These are phyloP conservation scores for Gymnobelideus leadbeateri DNA, from an alignment of 2,113 vertebrate genomes.

Conservation along the genomic window DNA sequence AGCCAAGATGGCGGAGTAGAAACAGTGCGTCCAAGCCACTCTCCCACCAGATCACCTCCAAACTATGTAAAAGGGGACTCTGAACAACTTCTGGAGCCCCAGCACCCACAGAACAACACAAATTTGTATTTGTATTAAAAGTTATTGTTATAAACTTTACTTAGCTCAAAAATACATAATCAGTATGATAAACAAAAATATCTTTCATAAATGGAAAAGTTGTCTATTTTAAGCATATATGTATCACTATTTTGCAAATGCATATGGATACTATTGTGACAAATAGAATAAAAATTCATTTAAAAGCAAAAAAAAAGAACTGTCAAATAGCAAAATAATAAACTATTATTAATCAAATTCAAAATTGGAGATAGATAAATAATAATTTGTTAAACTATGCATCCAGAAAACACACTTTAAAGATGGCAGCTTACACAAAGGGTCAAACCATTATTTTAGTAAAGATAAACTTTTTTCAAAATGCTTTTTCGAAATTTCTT, in stretches of 20 bases:
- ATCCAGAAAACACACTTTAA: background rate
- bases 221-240: background rate
- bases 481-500: constrained; percentile 4
- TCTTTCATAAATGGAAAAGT: background rate
- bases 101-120: no score
- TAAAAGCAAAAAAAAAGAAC: background rate
- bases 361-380: background rate
- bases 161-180: background rate
- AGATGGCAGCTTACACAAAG: constrained; percentile 28
- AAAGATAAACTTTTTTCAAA: constrained; percentile 36
- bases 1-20: no score
- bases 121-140: background rate
- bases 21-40: no score
- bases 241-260: background rate
- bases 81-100: background rate
- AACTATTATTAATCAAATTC: background rate
- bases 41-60: no score
- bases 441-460: background rate
- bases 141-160: background rate
- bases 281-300: background rate
- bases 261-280: background rate
- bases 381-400: constrained; percentile 24
- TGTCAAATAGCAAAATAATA: background rate
- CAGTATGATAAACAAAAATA: background rate
- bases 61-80: no score